These are phyloP conservation scores for Exaiptasia diaphana DNA, from an alignment of 64 coral and sea anemone species.

Conservation along the genomic window DNA sequence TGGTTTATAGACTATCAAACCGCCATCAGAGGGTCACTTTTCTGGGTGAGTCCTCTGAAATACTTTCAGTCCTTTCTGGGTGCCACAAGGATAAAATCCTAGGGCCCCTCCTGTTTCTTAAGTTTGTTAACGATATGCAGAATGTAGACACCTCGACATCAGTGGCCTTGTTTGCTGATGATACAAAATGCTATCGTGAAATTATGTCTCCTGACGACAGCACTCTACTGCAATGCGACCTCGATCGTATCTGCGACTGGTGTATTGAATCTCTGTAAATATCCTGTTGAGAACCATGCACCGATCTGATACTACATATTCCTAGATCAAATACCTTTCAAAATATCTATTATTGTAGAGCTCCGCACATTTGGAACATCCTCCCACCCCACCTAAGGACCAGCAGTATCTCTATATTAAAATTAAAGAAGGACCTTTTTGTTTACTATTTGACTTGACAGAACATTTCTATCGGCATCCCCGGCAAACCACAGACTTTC, in stretches of 20 bases:
- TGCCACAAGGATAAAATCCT: neutral
- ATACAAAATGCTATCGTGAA: constrained; percentile 8
- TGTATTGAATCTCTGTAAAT: too few relatives aligned
- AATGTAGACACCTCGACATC: neutral
- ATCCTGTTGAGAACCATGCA: too few relatives aligned
- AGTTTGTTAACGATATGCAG: neutral
- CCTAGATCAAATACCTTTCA: too few relatives aligned
- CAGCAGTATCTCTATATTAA: too few relatives aligned
- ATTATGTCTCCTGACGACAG: neutral
- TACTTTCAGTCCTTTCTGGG: neutral
- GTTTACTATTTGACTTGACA: too few relatives aligned
- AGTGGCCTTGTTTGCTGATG: constrained; percentile 1
- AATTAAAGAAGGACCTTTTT: too few relatives aligned
- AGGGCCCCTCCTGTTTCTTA: neutral
- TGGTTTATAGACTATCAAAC: neutral
- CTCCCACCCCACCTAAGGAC: too few relatives aligned
- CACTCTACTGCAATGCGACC: neutral
- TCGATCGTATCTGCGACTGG: neutral
- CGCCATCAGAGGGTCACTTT: constrained; percentile 1
- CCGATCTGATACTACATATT: too few relatives aligned
- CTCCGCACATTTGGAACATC: too few relatives aligned
- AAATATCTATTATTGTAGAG: too few relatives aligned
- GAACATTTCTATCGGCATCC: too few relatives aligned
- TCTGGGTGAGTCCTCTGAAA: neutral
- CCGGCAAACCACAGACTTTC: too few relatives aligned